Evolutionary conservation across 2,113 vertebrate species (phyloP), one percentile per base, ranked within the genome.

Genomic region (Oenanthe melanoleuca): DNA sequence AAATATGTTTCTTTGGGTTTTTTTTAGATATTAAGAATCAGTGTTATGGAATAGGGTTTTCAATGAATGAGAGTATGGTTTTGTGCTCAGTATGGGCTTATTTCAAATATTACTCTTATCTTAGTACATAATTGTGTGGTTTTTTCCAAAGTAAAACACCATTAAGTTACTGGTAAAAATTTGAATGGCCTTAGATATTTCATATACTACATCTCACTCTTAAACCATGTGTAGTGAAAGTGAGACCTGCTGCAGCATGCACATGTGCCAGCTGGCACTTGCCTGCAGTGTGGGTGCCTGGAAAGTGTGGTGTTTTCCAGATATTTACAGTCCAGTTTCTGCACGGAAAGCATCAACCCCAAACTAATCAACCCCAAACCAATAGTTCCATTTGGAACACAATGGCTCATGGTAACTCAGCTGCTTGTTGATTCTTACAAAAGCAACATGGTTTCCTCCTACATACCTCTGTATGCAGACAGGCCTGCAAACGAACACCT

Each of bases 271-370:
- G 33, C 38, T 38, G 52, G 26, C 59, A 28, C 66, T 18, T 15
- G 11, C 26, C 63, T 22, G 16, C 1, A 1, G 7, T 5, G 13
- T 0, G 0, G 15, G 8, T 5, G 19, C 28, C 50, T 55, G 33
- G 40, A 56, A n/a, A 14, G 3, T 19, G 22, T 49, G 38, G 6
- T 52, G 2, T 25, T 34, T 70, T n/a, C 31, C 70, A 81, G 21
- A 5, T 52, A 47, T 31, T 86, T 56, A 33, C 14, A 49, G 38
- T 19, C 18, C 55, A 26, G 21, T 17, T 94, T 77, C 59, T 61
- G 19, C 24, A 4, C 1, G 13, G 52, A 78, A 78, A 34, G 31
- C n/a, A 52, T 63, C 53, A 71, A 57, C 5, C 12, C 15, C 4
- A n/a, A 71, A 42, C 14, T 13, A 29, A n/a, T 3, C n/a, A 25